phyloP scores from a whole-genome alignment of 2,113 vertebrate genomes.

The Agapornis roseicollis region DNA sequence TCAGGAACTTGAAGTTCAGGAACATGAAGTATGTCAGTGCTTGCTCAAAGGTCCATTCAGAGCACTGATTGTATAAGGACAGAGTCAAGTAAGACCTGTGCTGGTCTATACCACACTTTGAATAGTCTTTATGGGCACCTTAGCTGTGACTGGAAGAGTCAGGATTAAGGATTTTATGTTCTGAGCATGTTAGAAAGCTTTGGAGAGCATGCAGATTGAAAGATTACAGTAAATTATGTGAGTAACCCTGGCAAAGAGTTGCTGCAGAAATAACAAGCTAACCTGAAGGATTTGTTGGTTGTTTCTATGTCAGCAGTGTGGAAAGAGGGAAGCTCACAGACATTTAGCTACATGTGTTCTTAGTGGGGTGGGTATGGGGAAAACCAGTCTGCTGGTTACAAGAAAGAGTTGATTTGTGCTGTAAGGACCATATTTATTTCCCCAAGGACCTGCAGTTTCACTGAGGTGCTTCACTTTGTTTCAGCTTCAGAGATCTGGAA shows the following conservation, averaged over 20 bases:
- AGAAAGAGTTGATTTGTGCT: not conserved
- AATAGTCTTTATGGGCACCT: not conserved
- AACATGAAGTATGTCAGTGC: not conserved
- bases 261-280: not conserved
- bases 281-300: not conserved
- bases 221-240: not conserved
- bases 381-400: not conserved
- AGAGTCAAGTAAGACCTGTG: not conserved
- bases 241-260: not conserved
- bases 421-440: not conserved
- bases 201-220: not conserved
- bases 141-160: not conserved
- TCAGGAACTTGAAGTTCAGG: too few relatives aligned
- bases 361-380: not conserved
- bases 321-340: not conserved
- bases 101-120: fast-evolving
- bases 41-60: not conserved
- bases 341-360: not conserved
- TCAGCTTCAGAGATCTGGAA: not conserved
- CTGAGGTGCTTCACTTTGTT: not conserved
- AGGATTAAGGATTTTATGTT: not conserved
- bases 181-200: not conserved
- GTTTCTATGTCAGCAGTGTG: not conserved
- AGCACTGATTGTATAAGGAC: not conserved
- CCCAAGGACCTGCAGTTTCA: not conserved